Percentiles rank a stretch among this genome's conserved stretches.
Evolutionary conservation across 2,797 vertebrate genomes (phyloP).

Genomic region (Amblyraja radiata): DNA sequence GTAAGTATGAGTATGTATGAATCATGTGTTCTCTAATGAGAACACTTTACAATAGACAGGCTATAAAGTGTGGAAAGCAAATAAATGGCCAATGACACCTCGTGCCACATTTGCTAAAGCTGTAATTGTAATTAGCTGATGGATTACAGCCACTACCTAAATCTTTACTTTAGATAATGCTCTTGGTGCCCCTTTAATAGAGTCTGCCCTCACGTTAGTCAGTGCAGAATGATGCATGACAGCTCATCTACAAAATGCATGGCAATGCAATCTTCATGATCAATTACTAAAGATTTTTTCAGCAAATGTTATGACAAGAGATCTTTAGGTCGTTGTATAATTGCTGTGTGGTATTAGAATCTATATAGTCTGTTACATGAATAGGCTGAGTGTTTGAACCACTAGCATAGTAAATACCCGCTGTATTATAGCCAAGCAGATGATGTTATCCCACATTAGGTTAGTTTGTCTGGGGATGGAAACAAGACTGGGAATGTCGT

Average conservation of each 20-base stretch:
- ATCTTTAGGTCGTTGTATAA: neutral
- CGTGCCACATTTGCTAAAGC: neutral
- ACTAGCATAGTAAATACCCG: neutral
- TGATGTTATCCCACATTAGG: too few relatives aligned
- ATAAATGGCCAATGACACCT: neutral
- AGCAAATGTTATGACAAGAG: neutral
- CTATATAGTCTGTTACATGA: neutral
- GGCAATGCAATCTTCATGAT: neutral
- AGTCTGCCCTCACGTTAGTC: neutral
- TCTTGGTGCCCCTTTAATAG: neutral
- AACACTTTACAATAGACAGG: neutral
- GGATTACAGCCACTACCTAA: neutral
- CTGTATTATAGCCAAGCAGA: neutral
- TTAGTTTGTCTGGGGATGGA: too few relatives aligned
- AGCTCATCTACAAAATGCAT: neutral
- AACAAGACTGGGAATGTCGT: neutral
- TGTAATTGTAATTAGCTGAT: neutral
- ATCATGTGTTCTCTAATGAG: neutral
- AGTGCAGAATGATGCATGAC: neutral
- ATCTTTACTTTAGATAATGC: neutral
- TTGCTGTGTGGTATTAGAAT: neutral
- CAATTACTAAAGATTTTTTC: neutral
- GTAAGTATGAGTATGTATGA: neutral
- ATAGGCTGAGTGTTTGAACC: neutral
- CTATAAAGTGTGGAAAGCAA: neutral